These are phyloP conservation scores for Arenicola marina DNA, from an alignment of 2,888 invertebrate genomes.

Conservation along the genomic window DNA sequence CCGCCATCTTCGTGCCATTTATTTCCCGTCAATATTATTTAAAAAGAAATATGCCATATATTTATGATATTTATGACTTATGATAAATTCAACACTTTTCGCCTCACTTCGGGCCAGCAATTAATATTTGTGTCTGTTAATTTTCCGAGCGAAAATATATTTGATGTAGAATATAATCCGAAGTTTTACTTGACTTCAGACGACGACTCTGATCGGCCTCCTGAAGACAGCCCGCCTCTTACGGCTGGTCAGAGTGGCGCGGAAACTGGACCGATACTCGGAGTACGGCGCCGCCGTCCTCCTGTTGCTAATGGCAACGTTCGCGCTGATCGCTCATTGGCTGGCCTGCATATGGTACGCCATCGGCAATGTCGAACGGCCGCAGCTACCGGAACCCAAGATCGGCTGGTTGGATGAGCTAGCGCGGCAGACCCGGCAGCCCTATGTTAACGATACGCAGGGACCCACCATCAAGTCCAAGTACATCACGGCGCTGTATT, in stretches of 20 bases:
- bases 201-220: slow-evolving; percentile 96
- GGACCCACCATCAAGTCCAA: slow-evolving; percentile 67
- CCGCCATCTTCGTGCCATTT: too few relatives aligned
- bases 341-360: slow-evolving; percentile 90
- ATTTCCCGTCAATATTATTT: too few relatives aligned
- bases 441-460: slow-evolving; percentile 72
- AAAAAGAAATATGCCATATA: too few relatives aligned
- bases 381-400: slow-evolving; percentile 71
- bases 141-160: too few relatives aligned
- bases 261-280: slow-evolving; percentile 97
- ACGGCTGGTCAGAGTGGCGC: slow-evolving; percentile 91
- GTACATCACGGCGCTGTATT: slow-evolving; percentile 97
- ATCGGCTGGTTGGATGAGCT: slow-evolving; percentile 97
- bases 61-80: too few relatives aligned
- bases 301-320: slow-evolving; percentile 88
- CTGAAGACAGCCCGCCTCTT: slow-evolving; percentile 95
- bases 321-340: slow-evolving; percentile 99
- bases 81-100: too few relatives aligned
- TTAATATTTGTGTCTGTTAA: too few relatives aligned
- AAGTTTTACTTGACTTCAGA: too few relatives aligned
- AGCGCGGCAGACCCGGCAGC: slow-evolving; percentile 87
- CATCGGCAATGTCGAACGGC: slow-evolving; percentile 65
- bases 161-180: too few relatives aligned
- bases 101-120: too few relatives aligned
- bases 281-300: slow-evolving; percentile 98